phyloP scores from a whole-genome alignment of 2,888 invertebrate genomes.

The Amiota mariae region DNA sequence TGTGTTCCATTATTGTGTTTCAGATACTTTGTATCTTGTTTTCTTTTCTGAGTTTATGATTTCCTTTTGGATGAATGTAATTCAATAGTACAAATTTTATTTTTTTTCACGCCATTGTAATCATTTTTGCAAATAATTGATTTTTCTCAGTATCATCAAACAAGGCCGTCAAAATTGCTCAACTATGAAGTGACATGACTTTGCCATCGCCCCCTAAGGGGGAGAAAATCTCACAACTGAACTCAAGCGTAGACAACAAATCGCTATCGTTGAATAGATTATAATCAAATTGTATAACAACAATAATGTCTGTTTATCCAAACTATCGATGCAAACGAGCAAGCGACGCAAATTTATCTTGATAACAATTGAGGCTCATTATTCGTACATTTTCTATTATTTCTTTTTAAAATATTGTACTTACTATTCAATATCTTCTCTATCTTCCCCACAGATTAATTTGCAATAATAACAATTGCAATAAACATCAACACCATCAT shows the following conservation, averaged over 20 bases:
- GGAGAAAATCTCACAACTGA: neutral
- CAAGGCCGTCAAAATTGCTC: constrained; percentile 25
- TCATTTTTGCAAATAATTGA: neutral
- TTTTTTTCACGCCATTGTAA: too few relatives aligned
- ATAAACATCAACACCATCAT: constrained; percentile 50
- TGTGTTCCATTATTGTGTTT: neutral
- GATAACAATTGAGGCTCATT: constrained; percentile 53
- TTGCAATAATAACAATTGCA: constrained; percentile 42
- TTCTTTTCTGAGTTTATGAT: too few relatives aligned
- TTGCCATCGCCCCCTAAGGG: neutral
- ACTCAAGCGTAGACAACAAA: neutral
- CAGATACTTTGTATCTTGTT: too few relatives aligned
- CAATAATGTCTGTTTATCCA: constrained; percentile 3
- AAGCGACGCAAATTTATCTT: constrained; percentile 38
- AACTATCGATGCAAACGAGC: neutral
- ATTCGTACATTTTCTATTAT: constrained; percentile 41
- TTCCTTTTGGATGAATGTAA: too few relatives aligned
- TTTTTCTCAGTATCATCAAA: constrained; percentile 13
- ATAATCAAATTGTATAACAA: constrained; percentile 23
- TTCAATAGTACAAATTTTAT: too few relatives aligned
- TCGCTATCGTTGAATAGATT: neutral
- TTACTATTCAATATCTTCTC: too few relatives aligned
- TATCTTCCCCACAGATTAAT: constrained; percentile 54
- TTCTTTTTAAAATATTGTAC: neutral
- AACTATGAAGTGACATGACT: constrained; percentile 18